phyloP scores from a whole-genome alignment of 2,113 vertebrate genomes.

The Siniperca knerii region DNA sequence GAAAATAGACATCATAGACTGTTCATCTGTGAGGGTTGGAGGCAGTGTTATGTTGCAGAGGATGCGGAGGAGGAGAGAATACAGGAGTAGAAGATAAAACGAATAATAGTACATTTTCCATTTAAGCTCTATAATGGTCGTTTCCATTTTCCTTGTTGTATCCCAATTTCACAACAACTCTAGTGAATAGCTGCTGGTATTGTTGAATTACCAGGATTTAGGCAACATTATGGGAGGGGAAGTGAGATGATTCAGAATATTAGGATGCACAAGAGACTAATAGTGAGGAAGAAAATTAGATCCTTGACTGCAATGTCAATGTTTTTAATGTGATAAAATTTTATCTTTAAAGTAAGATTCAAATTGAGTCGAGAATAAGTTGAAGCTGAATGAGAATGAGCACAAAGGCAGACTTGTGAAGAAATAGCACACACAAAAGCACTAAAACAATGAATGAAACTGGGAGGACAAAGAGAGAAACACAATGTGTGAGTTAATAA shows the following conservation, averaged over 20 bases:
- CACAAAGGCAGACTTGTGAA: background rate
- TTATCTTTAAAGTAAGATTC: background rate
- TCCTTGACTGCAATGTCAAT: background rate
- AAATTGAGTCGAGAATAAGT: background rate
- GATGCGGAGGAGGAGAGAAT: background rate
- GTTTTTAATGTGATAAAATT: background rate
- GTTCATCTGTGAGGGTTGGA: constrained; percentile 3
- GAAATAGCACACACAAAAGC: background rate
- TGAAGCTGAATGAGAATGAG: background rate
- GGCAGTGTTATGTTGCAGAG: background rate
- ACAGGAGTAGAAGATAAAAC: background rate
- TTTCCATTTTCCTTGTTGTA: background rate
- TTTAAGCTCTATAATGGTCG: background rate
- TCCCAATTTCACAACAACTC: background rate
- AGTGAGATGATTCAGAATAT: background rate
- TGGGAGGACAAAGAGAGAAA: background rate
- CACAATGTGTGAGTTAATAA: background rate
- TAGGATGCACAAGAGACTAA: background rate
- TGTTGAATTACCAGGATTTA: background rate
- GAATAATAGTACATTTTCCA: background rate
- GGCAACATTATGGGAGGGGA: background rate
- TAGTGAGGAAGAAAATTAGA: no score
- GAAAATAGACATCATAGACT: constrained; percentile 5
- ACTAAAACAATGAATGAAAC: background rate
- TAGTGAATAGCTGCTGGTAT: background rate